Conservation (phyloP, 2,888 invertebrate genomes). For the Macrosoma leucophasiata region DNA sequence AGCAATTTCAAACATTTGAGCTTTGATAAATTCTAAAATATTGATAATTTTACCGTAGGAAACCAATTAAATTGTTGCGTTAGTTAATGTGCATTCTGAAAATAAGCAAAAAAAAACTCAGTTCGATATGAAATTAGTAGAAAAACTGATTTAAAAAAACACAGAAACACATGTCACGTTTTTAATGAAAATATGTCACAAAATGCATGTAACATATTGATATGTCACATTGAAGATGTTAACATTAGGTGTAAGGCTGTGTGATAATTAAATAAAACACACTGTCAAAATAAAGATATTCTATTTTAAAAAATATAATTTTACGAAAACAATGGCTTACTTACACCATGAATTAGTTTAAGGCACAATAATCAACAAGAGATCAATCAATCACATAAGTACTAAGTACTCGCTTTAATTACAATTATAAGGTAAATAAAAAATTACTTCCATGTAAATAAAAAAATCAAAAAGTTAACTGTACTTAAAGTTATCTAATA, state of each 20-base stretch:
- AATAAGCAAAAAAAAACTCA: no score
- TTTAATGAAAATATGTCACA: slow-evolving; percentile 4
- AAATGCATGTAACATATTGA: slow-evolving; percentile 1
- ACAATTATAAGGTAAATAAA: no score
- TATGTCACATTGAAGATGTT: slow-evolving; percentile 4
- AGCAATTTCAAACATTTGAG: no score
- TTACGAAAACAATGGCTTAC: slow-evolving; percentile 1
- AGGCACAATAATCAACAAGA: no score
- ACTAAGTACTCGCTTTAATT: no score
- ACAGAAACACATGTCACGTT: slow-evolving; percentile 6
- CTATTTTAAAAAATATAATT: slow-evolving; percentile 3
- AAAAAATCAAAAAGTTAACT: no score
- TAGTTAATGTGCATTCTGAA: no score
- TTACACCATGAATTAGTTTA: neutral
- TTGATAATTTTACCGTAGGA: no score
- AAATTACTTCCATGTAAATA: no score
- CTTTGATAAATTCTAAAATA: no score
- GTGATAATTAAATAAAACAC: slow-evolving; percentile 5
- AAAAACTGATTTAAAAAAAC: slow-evolving; percentile 2
- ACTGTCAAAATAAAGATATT: slow-evolving; percentile 3
- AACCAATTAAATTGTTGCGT: no score
- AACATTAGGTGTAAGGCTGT: slow-evolving; percentile 1
- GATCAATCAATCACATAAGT: no score
- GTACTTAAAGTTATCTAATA: slow-evolving; percentile 1
- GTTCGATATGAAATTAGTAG: slow-evolving; percentile 1